Evolutionary conservation across 1,140 invertebrate genomes (phyloP), one percentile per base, ranked within the genome.

Genomic region (Eciton burchellii): DNA sequence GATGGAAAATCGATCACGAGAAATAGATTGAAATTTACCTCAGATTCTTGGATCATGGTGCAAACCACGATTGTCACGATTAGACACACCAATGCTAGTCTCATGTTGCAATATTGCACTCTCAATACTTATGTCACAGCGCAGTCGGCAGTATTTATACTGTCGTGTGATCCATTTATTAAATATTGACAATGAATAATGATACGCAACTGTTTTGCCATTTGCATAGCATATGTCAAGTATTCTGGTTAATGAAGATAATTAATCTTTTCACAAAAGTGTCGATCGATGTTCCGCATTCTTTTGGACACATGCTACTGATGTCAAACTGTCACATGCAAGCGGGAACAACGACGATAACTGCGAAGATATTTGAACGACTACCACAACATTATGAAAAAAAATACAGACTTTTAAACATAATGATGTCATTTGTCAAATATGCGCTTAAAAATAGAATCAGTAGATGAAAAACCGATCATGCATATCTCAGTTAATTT

Each of bases 1-100:
- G 0, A 21, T 62, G 9, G 8, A 60, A 21, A 16, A 45, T 9
- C 16, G 4, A 66, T 57, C 0, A 24, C 35, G 35, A 35, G 1
- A 12, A n/a, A 21, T 6, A 1, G 43, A n/a, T 41, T 24, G 29
- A 47, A 0, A 60, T 79, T 84, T 70, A 84, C 83, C n/a, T n/a
- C n/a, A 3, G 47, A 68, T 24, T 41, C 52, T n/a, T 81, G 41
- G 70, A 85, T 72, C 63, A 86, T 68, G 63, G 79, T 77, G 35
- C 47, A 86, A 63, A 88, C 74, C 70, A 88, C 79, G 63, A 89
- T 6, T 9, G 73, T 62, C 54, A 91, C 29, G 41, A 60, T 60
- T 12, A 92, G 14, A 57, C 47, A 86, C 52, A 90, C 54, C 35
- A 84, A 8, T 65, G 59, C 26, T 6, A 16, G 0, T 9, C 6